Percentiles rank a stretch among this genome's conserved stretches.
Evolutionary conservation across 2,797 vertebrate genomes (phyloP).

Genomic region (Notamacropus eugenii): DNA sequence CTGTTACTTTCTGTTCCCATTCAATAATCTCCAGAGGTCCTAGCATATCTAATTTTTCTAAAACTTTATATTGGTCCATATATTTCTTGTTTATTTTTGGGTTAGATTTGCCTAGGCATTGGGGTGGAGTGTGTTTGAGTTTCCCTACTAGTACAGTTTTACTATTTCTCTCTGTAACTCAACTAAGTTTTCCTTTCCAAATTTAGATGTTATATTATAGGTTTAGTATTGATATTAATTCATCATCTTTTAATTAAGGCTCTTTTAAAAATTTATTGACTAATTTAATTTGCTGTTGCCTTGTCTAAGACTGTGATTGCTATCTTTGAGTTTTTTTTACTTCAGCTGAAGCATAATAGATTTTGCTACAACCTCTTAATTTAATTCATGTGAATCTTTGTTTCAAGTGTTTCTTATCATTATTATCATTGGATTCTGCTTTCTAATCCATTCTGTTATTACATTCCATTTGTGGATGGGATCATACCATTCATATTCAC

Average conservation of each 20-base stretch:
- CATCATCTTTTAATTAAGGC: neutral
- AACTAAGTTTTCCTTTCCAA: neutral
- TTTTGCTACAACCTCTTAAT: neutral
- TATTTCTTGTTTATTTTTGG: neutral
- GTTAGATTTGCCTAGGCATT: neutral
- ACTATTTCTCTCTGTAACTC: neutral
- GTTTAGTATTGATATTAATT: too few species aligned
- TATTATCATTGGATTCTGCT: neutral
- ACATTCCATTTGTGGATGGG: neutral
- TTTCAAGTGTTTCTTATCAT: neutral
- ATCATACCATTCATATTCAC: neutral
- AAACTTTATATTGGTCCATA: neutral
- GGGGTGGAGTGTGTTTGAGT: neutral
- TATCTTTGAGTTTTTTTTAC: neutral
- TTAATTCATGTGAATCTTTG: neutral
- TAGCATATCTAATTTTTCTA: neutral
- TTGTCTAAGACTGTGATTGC: neutral
- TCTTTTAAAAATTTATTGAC: neutral
- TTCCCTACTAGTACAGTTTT: neutral
- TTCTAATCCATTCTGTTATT: neutral
- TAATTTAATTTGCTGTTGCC: neutral
- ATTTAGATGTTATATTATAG: neutral
- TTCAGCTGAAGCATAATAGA: neutral
- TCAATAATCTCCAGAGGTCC: neutral
- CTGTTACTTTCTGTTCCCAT: neutral